Conservation (phyloP, 37 sponge, comb jelly and placozoan genomes). For the Axinella damicornis region DNA sequence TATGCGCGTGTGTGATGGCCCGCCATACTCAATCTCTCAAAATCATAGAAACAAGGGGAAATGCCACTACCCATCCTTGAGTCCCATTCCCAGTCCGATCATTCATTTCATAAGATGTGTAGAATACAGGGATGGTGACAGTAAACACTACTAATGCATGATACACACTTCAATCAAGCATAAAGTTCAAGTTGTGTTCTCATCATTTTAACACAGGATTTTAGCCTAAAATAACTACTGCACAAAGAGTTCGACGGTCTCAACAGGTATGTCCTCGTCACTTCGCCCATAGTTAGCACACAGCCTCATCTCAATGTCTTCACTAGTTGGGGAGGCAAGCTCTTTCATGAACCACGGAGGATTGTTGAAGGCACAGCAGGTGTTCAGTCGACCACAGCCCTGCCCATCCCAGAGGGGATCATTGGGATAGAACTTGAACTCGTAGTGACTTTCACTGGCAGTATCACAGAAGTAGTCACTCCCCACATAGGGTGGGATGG, state of each 20-base stretch:
- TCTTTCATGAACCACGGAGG: constrained; percentile 39
- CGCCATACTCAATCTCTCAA: no score
- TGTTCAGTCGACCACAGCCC: constrained; percentile 31
- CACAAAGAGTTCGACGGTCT: background rate
- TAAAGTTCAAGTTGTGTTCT: no score
- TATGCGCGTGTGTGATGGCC: no score
- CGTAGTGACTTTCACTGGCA: background rate
- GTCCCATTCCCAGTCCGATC: no score
- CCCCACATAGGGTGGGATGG: background rate
- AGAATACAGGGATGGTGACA: no score
- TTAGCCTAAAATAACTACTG: constrained; percentile 1
- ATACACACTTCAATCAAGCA: no score
- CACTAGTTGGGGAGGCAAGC: constrained; percentile 1
- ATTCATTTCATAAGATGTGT: no score
- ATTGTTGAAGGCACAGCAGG: constrained; percentile 20
- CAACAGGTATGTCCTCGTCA: background rate
- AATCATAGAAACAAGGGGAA: no score
- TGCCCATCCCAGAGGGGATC: constrained; percentile 44
- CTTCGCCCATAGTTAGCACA: constrained; percentile 8
- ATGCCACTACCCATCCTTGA: no score
- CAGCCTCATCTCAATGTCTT: constrained; percentile 49
- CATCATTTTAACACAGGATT: no score
- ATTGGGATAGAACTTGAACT: constrained; percentile 1
- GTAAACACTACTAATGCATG: no score
- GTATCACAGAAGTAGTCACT: constrained; percentile 35